Evolutionary conservation across 2,888 invertebrate genomes (phyloP).

Genomic region (Toxonevra muliebris): DNA sequence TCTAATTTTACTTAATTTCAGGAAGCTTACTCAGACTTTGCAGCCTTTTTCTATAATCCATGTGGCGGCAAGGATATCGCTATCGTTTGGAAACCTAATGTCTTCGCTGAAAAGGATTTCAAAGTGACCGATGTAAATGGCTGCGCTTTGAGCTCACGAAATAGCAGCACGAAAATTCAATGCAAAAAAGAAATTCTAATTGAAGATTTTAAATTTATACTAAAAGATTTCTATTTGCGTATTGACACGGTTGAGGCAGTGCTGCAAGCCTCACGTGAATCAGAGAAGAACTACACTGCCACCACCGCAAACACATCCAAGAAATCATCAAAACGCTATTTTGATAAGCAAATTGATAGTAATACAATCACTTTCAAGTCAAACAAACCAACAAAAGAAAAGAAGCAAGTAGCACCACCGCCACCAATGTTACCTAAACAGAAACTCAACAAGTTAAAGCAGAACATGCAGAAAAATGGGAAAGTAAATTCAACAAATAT

Average conservation of each 20-base stretch:
- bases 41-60: constrained; percentile 87
- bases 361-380: too few species aligned
- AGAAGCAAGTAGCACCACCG: not conserved
- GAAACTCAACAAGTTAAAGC: not conserved
- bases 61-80: constrained; percentile 87
- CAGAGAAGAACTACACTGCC: constrained; percentile 10
- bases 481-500: not conserved
- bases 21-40: constrained; percentile 78
- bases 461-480: not conserved
- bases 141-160: constrained; percentile 42
- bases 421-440: too few species aligned
- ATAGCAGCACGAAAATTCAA: constrained; percentile 44
- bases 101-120: constrained; percentile 72
- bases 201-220: constrained; percentile 61
- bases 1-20: constrained; percentile 53
- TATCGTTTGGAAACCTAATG: constrained; percentile 82
- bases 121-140: constrained; percentile 70
- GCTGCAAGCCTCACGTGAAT: constrained; percentile 35
- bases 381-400: not conserved
- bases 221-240: constrained; percentile 57
- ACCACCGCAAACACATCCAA: not conserved
- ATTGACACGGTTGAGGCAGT: constrained; percentile 49
- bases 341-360: not conserved
- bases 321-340: not conserved
- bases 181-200: constrained; percentile 54